Conservation (phyloP, 1,140 invertebrate genomes). For the Listronotus oregonensis region DNA sequence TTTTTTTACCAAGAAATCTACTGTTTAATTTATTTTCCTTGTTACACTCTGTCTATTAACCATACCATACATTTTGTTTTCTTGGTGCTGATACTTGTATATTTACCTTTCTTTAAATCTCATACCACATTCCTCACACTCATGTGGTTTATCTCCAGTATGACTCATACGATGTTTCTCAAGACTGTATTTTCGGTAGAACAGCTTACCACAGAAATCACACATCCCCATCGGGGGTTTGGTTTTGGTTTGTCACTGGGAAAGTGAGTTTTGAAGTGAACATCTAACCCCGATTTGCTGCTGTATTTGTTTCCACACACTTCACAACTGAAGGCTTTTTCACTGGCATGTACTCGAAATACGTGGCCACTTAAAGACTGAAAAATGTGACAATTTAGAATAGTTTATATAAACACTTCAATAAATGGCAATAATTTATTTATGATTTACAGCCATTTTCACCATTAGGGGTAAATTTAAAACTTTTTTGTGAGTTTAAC, state of each 20-base stretch:
- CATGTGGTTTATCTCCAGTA: slow-evolving; percentile 70
- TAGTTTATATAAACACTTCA: no score
- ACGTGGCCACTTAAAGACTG: not conserved
- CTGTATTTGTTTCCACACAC: slow-evolving; percentile 42
- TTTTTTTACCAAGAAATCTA: no score
- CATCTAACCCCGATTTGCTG: slow-evolving; percentile 44
- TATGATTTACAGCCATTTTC: no score
- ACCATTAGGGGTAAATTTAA: no score
- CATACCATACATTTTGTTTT: no score
- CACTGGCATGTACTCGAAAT: slow-evolving; percentile 13
- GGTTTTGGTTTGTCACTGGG: slow-evolving; percentile 68
- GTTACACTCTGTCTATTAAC: no score
- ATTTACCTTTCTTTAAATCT: slow-evolving; percentile 68
- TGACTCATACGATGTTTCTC: slow-evolving; percentile 72
- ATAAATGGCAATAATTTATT: no score
- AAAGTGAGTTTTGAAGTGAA: slow-evolving; percentile 47
- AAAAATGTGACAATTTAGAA: no score
- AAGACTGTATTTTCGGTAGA: slow-evolving; percentile 66
- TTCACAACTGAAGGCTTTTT: slow-evolving; percentile 27
- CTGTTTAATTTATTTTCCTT: no score
- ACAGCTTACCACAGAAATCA: slow-evolving; percentile 72
- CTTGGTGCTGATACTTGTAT: no score
- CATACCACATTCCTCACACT: slow-evolving; percentile 74
- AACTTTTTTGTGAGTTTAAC: no score
- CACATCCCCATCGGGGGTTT: slow-evolving; percentile 62